A percentile compares a stretch with the other conserved stretches of the same genome.
phyloP scores from a whole-genome alignment of 2,888 invertebrate genomes.

The Lochmaea crataegi region DNA sequence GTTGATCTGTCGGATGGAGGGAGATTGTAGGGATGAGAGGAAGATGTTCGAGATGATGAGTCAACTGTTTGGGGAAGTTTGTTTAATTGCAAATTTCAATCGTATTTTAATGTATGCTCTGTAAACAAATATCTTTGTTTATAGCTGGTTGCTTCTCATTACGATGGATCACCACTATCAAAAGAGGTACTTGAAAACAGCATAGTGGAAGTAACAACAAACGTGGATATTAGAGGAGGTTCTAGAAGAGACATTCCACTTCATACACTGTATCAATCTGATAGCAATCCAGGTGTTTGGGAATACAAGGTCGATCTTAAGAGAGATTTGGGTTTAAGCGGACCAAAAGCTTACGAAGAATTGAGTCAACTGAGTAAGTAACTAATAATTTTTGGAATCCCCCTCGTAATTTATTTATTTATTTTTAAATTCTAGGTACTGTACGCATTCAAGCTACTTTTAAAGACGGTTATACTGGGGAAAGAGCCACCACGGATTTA shows the following conservation, averaged over 20 bases:
- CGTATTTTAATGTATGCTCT: too few relatives aligned
- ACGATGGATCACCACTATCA: conserved; percentile 87
- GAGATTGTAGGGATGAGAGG: too few relatives aligned
- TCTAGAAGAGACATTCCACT: conserved; percentile 75
- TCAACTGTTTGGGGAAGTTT: too few relatives aligned
- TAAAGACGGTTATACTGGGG: conserved; percentile 73
- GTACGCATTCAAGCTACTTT: conserved; percentile 73
- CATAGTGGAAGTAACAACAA: conserved; percentile 75
- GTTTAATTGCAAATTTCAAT: too few relatives aligned
- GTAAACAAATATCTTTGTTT: neutral
- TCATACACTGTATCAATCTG: conserved; percentile 72
- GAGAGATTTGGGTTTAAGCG: conserved; percentile 69
- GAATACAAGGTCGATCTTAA: conserved; percentile 82
- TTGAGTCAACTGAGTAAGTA: conserved; percentile 56
- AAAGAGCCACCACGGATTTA: conserved; percentile 76
- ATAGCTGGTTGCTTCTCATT: conserved; percentile 87
- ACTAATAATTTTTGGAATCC: neutral
- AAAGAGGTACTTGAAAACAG: conserved; percentile 73
- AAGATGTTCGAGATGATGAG: too few relatives aligned
- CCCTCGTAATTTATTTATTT: neutral
- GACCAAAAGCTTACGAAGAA: conserved; percentile 56
- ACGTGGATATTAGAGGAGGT: conserved; percentile 72
- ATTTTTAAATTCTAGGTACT: conserved; percentile 38
- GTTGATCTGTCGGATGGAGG: too few relatives aligned
- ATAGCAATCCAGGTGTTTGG: conserved; percentile 82